These are phyloP conservation scores for Mareca penelope DNA, from an alignment of 2,797 vertebrate genomes.

Conservation along the genomic window DNA sequence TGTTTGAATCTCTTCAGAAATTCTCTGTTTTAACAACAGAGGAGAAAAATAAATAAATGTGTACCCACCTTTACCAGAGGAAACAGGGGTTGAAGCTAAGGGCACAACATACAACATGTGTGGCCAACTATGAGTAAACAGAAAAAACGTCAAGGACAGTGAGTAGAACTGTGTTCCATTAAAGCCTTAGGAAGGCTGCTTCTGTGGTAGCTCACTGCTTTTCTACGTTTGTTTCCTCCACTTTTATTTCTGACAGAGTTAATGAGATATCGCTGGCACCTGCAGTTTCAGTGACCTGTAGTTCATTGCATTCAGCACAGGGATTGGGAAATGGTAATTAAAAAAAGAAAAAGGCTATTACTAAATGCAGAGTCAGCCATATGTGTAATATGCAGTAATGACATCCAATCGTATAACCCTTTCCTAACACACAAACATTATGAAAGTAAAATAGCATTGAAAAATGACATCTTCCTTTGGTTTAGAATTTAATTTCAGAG, in stretches of 20 bases:
- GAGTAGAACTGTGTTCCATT: background rate
- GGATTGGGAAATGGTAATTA: background rate
- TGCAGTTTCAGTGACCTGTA: background rate
- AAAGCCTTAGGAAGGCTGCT: background rate
- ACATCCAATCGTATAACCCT: background rate
- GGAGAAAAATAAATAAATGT: background rate
- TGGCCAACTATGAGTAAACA: background rate
- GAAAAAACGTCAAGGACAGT: background rate
- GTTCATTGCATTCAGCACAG: background rate
- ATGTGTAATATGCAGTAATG: background rate
- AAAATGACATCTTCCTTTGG: background rate
- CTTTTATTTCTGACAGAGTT: background rate
- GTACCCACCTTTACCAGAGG: background rate
- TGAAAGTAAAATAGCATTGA: background rate
- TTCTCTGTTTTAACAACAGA: background rate
- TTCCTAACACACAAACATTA: background rate
- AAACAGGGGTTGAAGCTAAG: background rate
- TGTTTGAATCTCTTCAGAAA: background rate
- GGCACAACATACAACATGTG: background rate
- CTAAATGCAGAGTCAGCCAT: background rate
- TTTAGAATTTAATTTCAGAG: background rate
- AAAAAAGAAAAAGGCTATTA: background rate
- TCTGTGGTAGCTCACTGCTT: background rate
- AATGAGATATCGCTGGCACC: background rate
- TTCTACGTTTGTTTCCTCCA: background rate